Conservation (phyloP, 2,797 vertebrate species). For the Mionectes olivaceus region DNA sequence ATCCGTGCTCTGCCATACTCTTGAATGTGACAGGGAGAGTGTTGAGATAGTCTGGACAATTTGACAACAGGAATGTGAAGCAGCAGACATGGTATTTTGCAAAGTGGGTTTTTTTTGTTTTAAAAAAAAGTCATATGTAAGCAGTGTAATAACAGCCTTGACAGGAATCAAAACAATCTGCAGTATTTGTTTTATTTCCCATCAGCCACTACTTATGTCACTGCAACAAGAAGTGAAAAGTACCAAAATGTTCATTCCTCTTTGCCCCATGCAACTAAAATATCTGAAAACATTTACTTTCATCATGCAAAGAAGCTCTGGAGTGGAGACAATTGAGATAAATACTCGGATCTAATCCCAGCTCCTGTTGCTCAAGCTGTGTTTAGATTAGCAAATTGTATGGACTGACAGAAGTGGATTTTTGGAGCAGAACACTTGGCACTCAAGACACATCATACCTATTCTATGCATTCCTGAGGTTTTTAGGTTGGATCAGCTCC, state of each 20-base stretch:
- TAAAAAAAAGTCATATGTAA: neutral
- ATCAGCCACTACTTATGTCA: neutral
- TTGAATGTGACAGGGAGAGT: neutral
- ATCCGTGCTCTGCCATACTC: neutral
- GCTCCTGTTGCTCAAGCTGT: neutral
- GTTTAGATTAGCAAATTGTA: neutral
- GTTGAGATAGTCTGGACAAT: neutral
- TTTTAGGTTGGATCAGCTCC: neutral
- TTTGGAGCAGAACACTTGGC: neutral
- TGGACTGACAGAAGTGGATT: neutral
- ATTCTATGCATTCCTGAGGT: neutral
- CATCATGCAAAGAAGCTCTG: neutral
- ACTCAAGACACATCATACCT: neutral
- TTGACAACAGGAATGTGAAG: neutral
- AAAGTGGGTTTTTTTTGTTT: neutral
- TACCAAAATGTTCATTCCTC: neutral
- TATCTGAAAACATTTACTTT: neutral
- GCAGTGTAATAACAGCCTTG: neutral
- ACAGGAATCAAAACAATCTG: constrained; percentile 16
- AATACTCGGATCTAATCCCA: neutral
- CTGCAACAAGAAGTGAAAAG: neutral
- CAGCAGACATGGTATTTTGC: neutral
- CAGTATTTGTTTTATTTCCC: neutral
- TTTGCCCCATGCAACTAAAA: neutral
- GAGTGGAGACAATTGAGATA: neutral